These are phyloP conservation scores for Ormyrus rosae DNA, from an alignment of 2,888 invertebrate species.

Conservation along the genomic window DNA sequence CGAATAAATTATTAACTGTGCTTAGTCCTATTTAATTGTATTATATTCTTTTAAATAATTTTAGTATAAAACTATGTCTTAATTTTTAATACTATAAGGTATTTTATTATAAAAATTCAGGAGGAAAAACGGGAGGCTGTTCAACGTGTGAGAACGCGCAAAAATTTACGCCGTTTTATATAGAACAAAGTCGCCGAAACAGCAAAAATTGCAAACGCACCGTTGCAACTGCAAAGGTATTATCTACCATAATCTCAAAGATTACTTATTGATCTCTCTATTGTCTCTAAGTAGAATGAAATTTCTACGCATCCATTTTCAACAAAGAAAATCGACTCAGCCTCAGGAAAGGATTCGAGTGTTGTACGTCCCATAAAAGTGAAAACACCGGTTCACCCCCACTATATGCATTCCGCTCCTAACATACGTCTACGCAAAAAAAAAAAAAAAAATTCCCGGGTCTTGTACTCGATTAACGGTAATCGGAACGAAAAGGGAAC, in stretches of 20 bases:
- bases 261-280: no score
- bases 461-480: slow-evolving; percentile 25
- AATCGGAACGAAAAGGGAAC: no score
- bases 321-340: background rate
- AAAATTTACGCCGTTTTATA: no score
- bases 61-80: slow-evolving; percentile 37
- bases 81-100: slow-evolving; percentile 34
- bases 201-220: no score
- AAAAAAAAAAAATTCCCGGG: slow-evolving; percentile 51
- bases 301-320: no score
- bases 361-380: background rate
- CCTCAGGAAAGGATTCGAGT: background rate
- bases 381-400: background rate
- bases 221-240: no score
- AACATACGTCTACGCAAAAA: no score
- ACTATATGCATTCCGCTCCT: background rate
- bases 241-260: no score
- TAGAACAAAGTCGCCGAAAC: no score
- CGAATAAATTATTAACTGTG: slow-evolving; percentile 18
- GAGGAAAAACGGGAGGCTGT: slow-evolving; percentile 20
- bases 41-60: slow-evolving; percentile 26
- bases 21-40: slow-evolving; percentile 5
- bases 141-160: background rate
- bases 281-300: no score
- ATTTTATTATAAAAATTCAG: slow-evolving; percentile 34